These are phyloP conservation scores for Cyprinella venusta DNA, from an alignment of 2,797 vertebrate species.

Conservation along the genomic window DNA sequence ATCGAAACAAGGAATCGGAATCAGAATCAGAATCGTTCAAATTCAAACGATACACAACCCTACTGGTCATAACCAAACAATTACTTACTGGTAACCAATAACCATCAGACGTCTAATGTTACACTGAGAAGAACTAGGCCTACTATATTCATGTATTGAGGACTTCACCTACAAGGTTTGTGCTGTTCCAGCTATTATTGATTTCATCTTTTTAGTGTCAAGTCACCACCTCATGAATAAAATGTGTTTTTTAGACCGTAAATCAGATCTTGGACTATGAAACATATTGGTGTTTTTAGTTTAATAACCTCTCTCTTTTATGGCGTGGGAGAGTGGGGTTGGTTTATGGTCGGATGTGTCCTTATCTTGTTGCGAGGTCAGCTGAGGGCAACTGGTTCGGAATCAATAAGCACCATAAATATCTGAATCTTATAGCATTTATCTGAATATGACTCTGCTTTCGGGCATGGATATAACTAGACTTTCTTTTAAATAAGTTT, in stretches of 20 bases:
- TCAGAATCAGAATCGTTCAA: too few species aligned
- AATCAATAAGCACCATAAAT: conserved; percentile 59
- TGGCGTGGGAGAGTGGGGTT: neutral
- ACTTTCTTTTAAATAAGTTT: conserved; percentile 6
- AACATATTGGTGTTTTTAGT: neutral
- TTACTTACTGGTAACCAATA: neutral
- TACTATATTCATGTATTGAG: neutral
- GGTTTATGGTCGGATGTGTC: conserved; percentile 31
- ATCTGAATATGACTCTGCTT: neutral
- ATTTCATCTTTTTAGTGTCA: neutral
- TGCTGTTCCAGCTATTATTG: neutral
- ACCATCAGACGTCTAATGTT: neutral
- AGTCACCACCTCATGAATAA: conserved; percentile 12
- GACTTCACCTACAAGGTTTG: neutral
- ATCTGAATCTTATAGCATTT: conserved; percentile 41
- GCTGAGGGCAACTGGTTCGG: conserved; percentile 47
- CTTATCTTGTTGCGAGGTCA: conserved; percentile 46
- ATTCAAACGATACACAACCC: too few species aligned
- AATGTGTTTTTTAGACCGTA: conserved; percentile 4
- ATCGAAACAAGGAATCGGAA: too few species aligned
- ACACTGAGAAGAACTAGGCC: neutral
- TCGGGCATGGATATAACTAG: neutral
- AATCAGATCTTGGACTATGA: conserved; percentile 12
- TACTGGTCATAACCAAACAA: neutral
- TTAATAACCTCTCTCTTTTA: conserved; percentile 14